Base-by-base conservation (phyloP, 2,113 vertebrate species). In the Leucoraja erinaceus region DNA sequence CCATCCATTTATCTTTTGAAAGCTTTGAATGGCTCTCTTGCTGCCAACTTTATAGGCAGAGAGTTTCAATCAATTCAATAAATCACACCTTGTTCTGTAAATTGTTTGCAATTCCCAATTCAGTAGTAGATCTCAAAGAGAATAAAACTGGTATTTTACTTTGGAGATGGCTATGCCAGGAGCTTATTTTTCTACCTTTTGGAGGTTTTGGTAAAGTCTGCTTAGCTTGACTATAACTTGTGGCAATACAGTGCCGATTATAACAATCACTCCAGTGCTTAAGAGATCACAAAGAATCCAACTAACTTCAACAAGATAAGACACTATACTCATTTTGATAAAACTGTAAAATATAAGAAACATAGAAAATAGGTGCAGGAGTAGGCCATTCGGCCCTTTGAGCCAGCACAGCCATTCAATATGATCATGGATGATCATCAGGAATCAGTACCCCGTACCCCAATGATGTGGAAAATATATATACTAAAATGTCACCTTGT, bases 271-370 rank as follows among this genome's bases (percentile, higher is more conserved):
- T 86, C 81, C 11, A 61, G 7, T 22, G 38, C 6, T 81, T 33
- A 54, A 25, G 7, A 88, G 28, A 9, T 14, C 61, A 88, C 31
- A 6, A 88, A 88, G 14, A 5, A 88, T n/a, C 59, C 20, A 63
- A 66, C 59, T 63, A 16, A 66, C 1, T n/a, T 66, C 59, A 88
- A 88, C n/a, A 88, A 54, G 10, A 14, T n/a, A 31, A 86, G 25
- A 59, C 28, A 86, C 28, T 61, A n/a, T 54, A 61, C 3, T 10
- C 28, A 63, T 10, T 7, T 6, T 61, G 54, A 6, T 63, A 56
- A 88, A 88, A 88, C 28, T 88, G 83, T n/a, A n/a, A n/a, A n/a
- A n/a, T n/a, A n/a, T n/a, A n/a, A 47, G 38, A 47, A 47, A 47
- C 38, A 47, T 47, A 47, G 38, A 47, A 47, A 47, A 47, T 47